phyloP scores from a whole-genome alignment of 2,113 vertebrate species.

The Alethe castanea region DNA sequence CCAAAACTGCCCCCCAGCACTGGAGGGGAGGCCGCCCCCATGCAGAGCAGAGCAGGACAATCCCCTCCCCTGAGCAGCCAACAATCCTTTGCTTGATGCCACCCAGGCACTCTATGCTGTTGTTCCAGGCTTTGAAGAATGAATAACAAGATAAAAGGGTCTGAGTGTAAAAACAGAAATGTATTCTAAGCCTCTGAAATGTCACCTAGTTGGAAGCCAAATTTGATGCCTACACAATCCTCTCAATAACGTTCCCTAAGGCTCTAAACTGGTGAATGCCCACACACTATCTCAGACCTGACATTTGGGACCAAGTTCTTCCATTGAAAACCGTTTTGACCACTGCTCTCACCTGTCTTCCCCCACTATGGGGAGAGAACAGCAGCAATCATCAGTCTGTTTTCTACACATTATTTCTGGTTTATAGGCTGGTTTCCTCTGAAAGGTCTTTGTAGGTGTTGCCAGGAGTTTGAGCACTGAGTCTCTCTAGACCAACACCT shows the following conservation, averaged over 20 bases:
- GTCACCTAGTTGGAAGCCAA: neutral
- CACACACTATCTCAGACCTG: neutral
- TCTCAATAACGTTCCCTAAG: neutral
- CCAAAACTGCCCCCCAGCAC: neutral
- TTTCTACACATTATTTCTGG: neutral
- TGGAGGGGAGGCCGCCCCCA: neutral
- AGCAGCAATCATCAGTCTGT: neutral
- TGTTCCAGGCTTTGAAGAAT: neutral
- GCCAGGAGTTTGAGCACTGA: neutral
- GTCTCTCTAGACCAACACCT: neutral
- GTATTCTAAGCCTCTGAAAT: neutral
- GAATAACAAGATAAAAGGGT: neutral
- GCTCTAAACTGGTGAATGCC: neutral
- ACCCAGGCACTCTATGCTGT: neutral
- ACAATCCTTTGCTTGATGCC: neutral
- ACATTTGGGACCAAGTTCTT: neutral
- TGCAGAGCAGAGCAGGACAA: neutral
- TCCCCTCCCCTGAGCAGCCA: too few relatives aligned
- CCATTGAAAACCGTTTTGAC: neutral
- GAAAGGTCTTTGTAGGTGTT: neutral
- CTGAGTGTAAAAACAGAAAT: neutral
- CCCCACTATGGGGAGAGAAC: neutral
- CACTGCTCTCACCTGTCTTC: neutral
- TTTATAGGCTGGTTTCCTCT: neutral
- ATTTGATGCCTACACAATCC: neutral